These are phyloP conservation scores for Eulemur rubriventer DNA, from an alignment of 2,797 vertebrate genomes.

Conservation along the genomic window DNA sequence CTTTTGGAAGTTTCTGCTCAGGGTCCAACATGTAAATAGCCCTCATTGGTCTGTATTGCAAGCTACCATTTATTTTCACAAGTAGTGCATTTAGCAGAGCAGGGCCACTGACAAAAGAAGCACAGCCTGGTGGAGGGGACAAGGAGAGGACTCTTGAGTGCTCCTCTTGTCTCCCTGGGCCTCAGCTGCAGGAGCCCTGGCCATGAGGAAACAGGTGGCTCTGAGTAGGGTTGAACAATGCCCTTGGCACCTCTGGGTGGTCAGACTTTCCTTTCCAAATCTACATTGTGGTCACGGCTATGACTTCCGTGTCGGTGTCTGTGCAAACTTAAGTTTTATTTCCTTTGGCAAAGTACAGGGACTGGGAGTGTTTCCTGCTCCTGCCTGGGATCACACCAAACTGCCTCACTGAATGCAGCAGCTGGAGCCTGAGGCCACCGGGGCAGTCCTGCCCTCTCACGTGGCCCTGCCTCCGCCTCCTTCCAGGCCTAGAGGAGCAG, in stretches of 20 bases:
- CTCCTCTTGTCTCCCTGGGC: background rate
- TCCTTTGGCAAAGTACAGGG: background rate
- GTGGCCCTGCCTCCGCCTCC: background rate
- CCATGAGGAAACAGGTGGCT: background rate
- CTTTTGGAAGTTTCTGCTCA: background rate
- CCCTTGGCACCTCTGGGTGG: background rate
- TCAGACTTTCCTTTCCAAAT: background rate
- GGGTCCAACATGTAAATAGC: background rate
- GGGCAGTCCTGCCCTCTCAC: background rate
- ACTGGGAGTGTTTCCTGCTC: background rate
- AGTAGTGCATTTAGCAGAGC: background rate
- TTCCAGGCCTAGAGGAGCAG: background rate
- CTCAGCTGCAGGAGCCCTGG: background rate
- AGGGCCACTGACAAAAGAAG: background rate
- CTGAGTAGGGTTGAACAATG: background rate
- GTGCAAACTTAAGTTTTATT: background rate
- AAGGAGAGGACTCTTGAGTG: background rate
- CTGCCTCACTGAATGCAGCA: background rate
- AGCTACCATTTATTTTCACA: background rate
- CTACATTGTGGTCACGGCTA: background rate
- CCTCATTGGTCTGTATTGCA: background rate
- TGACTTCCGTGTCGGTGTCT: background rate
- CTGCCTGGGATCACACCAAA: background rate
- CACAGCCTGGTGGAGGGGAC: background rate
- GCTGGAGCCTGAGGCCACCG: background rate